phyloP scores from a whole-genome alignment of 2,888 invertebrate species.

The Drosophila lacicola region DNA sequence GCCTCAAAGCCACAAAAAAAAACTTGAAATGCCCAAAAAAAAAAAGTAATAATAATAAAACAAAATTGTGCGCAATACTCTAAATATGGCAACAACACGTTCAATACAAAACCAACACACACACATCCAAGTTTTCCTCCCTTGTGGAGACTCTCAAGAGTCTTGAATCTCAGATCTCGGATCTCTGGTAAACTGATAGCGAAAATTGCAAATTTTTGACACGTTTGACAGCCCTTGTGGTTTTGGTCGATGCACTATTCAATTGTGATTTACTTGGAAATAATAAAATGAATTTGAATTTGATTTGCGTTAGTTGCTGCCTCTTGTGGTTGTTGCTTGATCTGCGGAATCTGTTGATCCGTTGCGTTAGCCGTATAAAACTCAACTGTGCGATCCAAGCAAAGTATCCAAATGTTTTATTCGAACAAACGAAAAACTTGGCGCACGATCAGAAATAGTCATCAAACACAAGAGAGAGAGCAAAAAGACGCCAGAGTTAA shows the following conservation, averaged over 20 bases:
- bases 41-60: conserved; percentile 12
- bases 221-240: conserved; percentile 64
- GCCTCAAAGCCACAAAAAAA: conserved; percentile 32
- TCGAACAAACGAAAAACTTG: conserved; percentile 66
- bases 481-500: conserved; percentile 8
- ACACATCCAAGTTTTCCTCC: conserved; percentile 19
- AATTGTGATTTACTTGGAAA: conserved; percentile 41
- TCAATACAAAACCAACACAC: conserved; percentile 30
- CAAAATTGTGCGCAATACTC: conserved; percentile 37
- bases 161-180: conserved; percentile 31
- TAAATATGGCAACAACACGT: conserved; percentile 43
- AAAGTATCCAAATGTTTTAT: conserved; percentile 77
- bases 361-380: conserved; percentile 71
- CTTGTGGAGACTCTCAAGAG: conserved; percentile 30
- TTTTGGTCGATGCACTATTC: conserved; percentile 35
- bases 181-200: conserved; percentile 65
- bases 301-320: conserved; percentile 14
- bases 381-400: conserved; percentile 69
- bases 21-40: conserved; percentile 66
- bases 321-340: conserved; percentile 6
- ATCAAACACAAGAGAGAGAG: conserved; percentile 56
- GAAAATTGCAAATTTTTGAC: conserved; percentile 59
- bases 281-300: conserved; percentile 26
- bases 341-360: conserved; percentile 49
- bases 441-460: conserved; percentile 70